Evolutionary conservation across 2,888 invertebrate genomes (phyloP).

Genomic region (Fissipunctia ypsillon): DNA sequence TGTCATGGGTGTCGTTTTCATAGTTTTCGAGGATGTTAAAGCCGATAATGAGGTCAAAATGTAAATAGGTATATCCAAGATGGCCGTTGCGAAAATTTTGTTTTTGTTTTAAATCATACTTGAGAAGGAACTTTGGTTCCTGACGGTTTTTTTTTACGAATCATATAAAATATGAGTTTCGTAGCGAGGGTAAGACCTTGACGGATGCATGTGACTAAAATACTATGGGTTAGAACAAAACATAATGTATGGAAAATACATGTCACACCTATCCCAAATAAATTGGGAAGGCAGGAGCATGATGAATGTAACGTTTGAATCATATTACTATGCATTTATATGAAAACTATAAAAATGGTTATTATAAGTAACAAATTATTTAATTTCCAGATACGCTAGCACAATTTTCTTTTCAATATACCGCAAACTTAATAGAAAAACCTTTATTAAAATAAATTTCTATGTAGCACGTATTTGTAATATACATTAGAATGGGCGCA

Average conservation of each 20-base stretch:
- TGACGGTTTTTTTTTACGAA: no score
- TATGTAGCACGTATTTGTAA: slow-evolving; percentile 62
- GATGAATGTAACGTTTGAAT: neutral
- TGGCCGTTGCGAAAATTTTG: no score
- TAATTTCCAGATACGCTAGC: neutral
- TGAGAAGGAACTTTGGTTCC: no score
- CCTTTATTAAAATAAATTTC: slow-evolving; percentile 53
- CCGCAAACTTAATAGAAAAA: slow-evolving; percentile 37
- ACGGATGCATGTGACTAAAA: neutral
- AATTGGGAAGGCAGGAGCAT: no score
- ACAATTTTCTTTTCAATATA: slow-evolving; percentile 32
- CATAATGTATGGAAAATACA: neutral
- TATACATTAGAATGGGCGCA: slow-evolving; percentile 63
- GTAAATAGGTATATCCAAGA: no score
- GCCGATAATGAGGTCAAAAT: no score
- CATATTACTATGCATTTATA: neutral
- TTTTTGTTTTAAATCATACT: no score
- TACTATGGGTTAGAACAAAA: neutral
- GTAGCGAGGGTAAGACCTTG: no score
- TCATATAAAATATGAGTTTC: no score
- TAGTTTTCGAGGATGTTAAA: no score
- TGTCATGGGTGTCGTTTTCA: no score
- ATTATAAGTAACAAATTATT: neutral
- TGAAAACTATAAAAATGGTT: neutral
- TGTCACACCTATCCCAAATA: neutral